Percentiles rank a stretch among this genome's conserved stretches.
These are phyloP conservation scores for Mastomys coucha DNA, from an alignment of 2,113 vertebrate species.

Conservation along the genomic window DNA sequence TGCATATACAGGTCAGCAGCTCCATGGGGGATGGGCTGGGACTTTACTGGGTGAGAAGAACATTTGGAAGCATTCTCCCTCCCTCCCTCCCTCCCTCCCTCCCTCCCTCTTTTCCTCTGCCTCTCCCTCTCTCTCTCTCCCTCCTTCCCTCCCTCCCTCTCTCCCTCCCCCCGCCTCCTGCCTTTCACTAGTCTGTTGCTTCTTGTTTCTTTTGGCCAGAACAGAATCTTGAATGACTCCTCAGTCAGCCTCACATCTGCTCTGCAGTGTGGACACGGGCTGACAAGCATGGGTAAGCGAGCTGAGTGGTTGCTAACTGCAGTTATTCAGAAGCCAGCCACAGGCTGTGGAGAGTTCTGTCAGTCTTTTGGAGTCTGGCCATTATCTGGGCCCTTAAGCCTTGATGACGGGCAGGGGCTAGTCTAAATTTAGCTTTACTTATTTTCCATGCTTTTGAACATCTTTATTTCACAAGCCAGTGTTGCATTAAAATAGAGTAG, in stretches of 20 bases:
- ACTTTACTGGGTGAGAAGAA: neutral
- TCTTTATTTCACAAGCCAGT: conserved; percentile 37
- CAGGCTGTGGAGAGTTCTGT: neutral
- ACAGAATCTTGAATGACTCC: neutral
- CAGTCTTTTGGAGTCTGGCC: conserved; percentile 9
- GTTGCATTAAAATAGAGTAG: neutral
- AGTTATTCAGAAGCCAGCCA: neutral
- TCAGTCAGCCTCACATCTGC: neutral
- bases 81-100: no score
- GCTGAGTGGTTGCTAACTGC: neutral
- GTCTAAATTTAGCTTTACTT: conserved; percentile 15
- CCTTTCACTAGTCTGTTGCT: neutral
- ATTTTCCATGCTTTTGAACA: conserved; percentile 39
- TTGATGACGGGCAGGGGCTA: neutral
- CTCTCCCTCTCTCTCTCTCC: no score
- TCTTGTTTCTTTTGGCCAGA: conserved; percentile 1
- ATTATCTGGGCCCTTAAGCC: neutral
- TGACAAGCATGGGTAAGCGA: neutral
- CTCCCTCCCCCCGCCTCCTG: neutral
- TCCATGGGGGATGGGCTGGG: neutral
- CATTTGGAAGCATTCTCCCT: neutral
- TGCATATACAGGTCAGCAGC: neutral
- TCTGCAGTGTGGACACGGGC: neutral
- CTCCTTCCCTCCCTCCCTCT: neutral
- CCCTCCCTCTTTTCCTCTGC: no score